Evolutionary conservation across 2,113 vertebrate species (phyloP), one percentile per base, ranked within the genome.

Genomic region (Pangasianodon gigas): DNA sequence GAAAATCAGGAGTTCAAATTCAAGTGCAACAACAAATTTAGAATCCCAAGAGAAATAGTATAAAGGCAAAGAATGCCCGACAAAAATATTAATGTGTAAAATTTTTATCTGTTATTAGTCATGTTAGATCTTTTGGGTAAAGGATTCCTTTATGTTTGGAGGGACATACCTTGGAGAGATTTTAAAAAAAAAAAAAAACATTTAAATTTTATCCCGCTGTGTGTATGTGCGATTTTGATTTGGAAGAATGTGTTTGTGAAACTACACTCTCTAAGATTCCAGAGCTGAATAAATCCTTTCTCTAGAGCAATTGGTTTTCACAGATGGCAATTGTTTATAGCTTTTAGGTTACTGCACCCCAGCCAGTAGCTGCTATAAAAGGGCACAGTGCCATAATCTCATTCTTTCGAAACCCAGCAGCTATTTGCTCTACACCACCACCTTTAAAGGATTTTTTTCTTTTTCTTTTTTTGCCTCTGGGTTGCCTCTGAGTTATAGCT

Each of bases 391-490:
- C 13, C 83, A 79, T 89, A 26, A 80, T n/a, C 3, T 56, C 48
- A 74, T 84, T 79, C 71, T 52, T n/a, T 77, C 92, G 90, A 94
- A 94, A 93, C 86, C 52, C 85, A 46, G 85, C 13, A 83, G 92
- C 91, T 84, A 91, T 88, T 85, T 56, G 89, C 19, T 44, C 48
- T 56, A n/a, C 32, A 62, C 19, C 52, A 37, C 24, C 13, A 37
- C 16, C 10, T 44, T 58, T 74, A 37, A 71, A 32, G 1, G 14
- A 14, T 56, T 58, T 54, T 88, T 46, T 6, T 29, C 21, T 46
- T 7, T 32, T 88, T 60, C 18, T 19, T 44, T 83, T 21, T 37
- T 54, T 54, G 19, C 21, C 29, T 60, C 51, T 48, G 37, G 65
- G 52, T 54, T 56, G 13, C 16, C 48, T 48, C 4, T 48, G 48